Base-by-base conservation (phyloP, 2,797 vertebrate genomes). In the Sciurus carolinensis region DNA sequence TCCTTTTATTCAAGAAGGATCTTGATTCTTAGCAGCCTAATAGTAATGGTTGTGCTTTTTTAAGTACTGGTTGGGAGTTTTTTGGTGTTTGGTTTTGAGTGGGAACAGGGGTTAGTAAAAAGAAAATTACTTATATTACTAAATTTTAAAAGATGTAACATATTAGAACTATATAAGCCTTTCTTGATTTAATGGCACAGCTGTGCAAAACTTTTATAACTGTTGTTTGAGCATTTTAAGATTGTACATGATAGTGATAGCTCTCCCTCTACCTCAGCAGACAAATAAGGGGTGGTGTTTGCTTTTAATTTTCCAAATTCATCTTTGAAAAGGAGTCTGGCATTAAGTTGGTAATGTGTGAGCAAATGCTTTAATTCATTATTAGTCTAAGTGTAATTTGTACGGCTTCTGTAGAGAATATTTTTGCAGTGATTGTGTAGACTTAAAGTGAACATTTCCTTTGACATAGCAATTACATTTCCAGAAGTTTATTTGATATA, bases 391-490 rank as follows among this genome's bases (percentile, higher is more conserved):
- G n/a, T 11, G 9, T 93, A 67, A 83, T 72, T 73, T n/a, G n/a
- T 52, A 1, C 13, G 47, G 20, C 30, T 67, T 59, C n/a, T 79
- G 1, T 10, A 10, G 62, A 73, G 67, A 87, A 30, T 39, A 10
- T n/a, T 54, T 96, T 82, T 80, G 6, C 57, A 33, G 1, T 87
- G 54, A 73, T 33, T 50, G 3, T 57, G 50, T 22, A 82, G 1
- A 75, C 79, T 67, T 85, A 67, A 54, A 87, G 44, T 80, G 5
- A 3, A 14, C 83, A 2, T 93, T 95, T 24, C 47, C 81, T 89
- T 88, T 94, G 36, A 87, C 14, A 6, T 82, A 57, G 11, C 44
- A 95, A 3, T 96, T 86, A 17, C 69, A 7, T 92, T 91, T 96
- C n/a, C 79, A 62, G 47, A 93, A 87, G 59, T 79, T 24, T 77